Evolutionary conservation across 2,113 vertebrate genomes (phyloP).

Genomic region (Odobenus rosmarus): DNA sequence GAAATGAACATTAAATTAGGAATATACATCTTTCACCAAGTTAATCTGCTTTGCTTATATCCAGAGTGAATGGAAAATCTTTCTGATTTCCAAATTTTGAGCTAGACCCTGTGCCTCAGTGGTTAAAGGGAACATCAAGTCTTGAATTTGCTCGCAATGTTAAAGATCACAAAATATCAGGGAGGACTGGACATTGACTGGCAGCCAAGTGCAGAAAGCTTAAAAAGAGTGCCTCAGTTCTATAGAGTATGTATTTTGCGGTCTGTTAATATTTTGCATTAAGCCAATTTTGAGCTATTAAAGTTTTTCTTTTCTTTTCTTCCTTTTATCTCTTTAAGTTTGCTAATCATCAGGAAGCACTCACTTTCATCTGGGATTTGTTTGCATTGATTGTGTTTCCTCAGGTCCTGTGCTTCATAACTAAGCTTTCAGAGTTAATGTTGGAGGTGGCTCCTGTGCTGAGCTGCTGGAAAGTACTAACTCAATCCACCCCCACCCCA

Average conservation of each 20-base stretch:
- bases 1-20: not conserved
- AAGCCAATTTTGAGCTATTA: slow-evolving; percentile 68
- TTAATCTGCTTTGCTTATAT: not conserved
- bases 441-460: not conserved
- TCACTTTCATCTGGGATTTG: slow-evolving; percentile 55
- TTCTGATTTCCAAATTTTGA: not conserved
- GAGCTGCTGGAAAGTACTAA: not conserved
- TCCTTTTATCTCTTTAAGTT: slow-evolving; percentile 38
- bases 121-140: not conserved
- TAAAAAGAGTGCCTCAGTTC: slow-evolving; percentile 39
- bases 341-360: slow-evolving; percentile 60
- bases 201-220: slow-evolving; percentile 17
- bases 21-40: not conserved
- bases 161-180: slow-evolving; percentile 26
- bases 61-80: not conserved
- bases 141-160: not conserved
- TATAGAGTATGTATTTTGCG: slow-evolving; percentile 46
- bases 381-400: slow-evolving; percentile 51
- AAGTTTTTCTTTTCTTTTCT: not conserved
- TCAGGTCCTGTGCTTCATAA: not conserved
- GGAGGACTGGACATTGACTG: not conserved
- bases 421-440: slow-evolving; percentile 14
- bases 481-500: not conserved
- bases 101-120: not conserved
- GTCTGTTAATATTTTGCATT: slow-evolving; percentile 67